Evolutionary conservation across 2,113 vertebrate genomes (phyloP).

Genomic region (Eulemur macaco): DNA sequence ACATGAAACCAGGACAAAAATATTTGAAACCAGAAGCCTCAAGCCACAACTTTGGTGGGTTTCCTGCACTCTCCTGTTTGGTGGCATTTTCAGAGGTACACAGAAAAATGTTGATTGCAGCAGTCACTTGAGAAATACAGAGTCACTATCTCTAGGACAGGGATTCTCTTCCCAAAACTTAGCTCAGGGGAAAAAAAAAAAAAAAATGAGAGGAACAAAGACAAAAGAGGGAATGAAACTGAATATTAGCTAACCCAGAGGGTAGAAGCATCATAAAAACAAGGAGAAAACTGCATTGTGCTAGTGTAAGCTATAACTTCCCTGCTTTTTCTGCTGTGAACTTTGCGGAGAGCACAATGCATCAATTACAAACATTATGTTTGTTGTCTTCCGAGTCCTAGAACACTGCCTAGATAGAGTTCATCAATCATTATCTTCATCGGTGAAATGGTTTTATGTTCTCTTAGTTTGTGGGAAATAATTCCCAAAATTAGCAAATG

Average conservation of each 20-base stretch:
- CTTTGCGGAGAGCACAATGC: neutral
- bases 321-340: neutral
- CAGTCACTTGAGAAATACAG: slow-evolving; percentile 15
- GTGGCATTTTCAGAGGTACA: slow-evolving; percentile 11
- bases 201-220: neutral
- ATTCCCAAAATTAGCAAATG: slow-evolving; percentile 15
- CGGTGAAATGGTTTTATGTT: neutral
- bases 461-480: neutral
- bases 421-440: neutral
- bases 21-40: neutral
- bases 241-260: neutral
- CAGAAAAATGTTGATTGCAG: neutral
- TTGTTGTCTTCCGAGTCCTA: slow-evolving; percentile 26
- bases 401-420: neutral
- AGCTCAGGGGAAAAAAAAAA: neutral
- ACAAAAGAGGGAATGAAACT: slow-evolving; percentile 25
- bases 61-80: neutral
- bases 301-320: neutral
- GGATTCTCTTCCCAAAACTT: slow-evolving; percentile 15
- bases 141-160: neutral
- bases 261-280: neutral
- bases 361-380: neutral
- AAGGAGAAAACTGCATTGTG: neutral
- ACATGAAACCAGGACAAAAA: neutral
- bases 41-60: neutral